Conservation (phyloP, 2,797 vertebrate genomes). For the Megaceryle alcyon region DNA sequence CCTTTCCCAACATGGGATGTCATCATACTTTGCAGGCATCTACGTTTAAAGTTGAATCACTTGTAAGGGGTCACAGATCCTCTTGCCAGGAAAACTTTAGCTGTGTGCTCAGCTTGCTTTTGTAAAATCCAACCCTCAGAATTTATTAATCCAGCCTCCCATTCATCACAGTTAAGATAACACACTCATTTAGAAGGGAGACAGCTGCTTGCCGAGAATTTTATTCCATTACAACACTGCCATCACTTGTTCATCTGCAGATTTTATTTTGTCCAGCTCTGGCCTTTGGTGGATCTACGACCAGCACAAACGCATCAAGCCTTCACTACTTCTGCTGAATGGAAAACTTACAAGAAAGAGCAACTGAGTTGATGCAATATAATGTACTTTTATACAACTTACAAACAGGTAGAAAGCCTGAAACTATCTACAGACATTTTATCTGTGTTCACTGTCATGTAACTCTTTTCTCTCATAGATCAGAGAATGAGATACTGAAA, state of each 20-base stretch:
- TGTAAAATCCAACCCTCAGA: not conserved
- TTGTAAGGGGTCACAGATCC: not conserved
- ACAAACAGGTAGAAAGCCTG: not conserved
- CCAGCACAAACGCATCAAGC: not conserved
- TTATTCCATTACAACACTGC: not conserved
- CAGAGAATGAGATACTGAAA: not conserved
- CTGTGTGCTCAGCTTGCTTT: not conserved
- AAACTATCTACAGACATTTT: not conserved
- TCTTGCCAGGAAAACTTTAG: not conserved
- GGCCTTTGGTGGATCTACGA: not conserved
- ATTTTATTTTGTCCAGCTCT: not conserved
- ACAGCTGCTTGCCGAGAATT: not conserved
- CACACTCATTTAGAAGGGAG: accelerated
- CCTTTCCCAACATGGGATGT: not conserved
- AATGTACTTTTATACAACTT: not conserved
- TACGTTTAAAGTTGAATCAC: not conserved
- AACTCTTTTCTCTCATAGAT: not conserved
- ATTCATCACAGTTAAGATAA: not conserved
- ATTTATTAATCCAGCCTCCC: not conserved
- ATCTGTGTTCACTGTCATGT: accelerated
- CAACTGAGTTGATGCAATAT: not conserved
- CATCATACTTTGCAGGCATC: not conserved
- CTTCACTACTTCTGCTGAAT: not conserved
- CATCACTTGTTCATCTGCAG: not conserved
- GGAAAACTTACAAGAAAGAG: not conserved